Conservation (phyloP, 2,113 vertebrate genomes). For the Sinocyclocheilus anshuiensis region DNA sequence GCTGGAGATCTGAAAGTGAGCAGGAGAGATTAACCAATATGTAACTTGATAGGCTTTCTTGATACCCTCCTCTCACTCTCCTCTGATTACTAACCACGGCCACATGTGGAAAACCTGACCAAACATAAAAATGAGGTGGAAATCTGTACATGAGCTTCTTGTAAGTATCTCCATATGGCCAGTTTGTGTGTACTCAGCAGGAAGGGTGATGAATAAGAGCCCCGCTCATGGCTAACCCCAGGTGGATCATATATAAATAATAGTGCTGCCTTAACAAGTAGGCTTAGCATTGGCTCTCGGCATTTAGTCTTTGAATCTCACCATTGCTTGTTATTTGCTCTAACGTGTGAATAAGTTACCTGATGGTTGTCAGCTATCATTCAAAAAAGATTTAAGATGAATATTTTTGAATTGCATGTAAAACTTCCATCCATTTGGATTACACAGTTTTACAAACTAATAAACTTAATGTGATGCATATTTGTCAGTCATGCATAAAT, state of each 20-base stretch:
- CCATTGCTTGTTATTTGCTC: not conserved
- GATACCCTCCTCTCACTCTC: constrained; percentile 44
- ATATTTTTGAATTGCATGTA: not conserved
- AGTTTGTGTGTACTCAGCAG: constrained; percentile 53
- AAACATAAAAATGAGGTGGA: constrained; percentile 61
- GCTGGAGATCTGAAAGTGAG: constrained; percentile 20
- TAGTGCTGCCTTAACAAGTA: not conserved
- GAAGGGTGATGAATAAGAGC: constrained; percentile 45
- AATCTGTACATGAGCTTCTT: constrained; percentile 77
- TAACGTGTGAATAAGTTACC: not conserved
- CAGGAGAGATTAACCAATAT: constrained; percentile 31
- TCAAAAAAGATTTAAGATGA: not conserved
- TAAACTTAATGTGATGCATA: not conserved
- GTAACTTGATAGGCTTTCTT: constrained; percentile 32
- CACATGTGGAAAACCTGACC: constrained; percentile 69
- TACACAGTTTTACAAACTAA: not conserved
- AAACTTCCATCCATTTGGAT: not conserved
- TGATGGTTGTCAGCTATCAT: not conserved
- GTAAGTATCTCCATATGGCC: constrained; percentile 77
- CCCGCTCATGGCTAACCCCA: constrained; percentile 37
- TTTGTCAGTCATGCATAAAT: not conserved
- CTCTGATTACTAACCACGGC: constrained; percentile 66
- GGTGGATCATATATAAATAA: constrained; percentile 28
- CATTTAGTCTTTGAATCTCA: constrained; percentile 15
- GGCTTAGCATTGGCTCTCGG: not conserved